Percentiles rank a stretch among this genome's conserved stretches.
Evolutionary conservation across 1,140 invertebrate species (phyloP).

Genomic region (Drosophila dunni): DNA sequence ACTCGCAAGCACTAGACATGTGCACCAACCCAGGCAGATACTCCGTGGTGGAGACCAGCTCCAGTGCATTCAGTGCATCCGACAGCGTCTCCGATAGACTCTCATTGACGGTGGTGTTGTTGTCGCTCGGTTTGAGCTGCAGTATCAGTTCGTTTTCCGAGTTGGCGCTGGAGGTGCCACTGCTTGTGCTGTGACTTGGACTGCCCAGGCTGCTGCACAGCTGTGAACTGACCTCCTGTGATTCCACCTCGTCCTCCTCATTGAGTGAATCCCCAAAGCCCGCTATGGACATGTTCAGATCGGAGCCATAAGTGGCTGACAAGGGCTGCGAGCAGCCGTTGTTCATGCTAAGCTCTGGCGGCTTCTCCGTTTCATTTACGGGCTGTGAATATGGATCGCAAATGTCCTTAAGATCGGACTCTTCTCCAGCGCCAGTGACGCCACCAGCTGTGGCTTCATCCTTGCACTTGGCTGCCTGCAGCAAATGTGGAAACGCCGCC

Average conservation of each 20-base stretch:
- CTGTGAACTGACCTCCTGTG: conserved; percentile 29
- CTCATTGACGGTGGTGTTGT: neutral
- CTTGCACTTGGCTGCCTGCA: conserved; percentile 43
- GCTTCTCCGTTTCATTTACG: conserved; percentile 1
- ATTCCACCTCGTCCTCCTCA: conserved; percentile 20
- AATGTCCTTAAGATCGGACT: conserved; percentile 1
- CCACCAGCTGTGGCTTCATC: neutral
- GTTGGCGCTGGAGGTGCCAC: conserved; percentile 38
- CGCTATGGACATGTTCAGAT: conserved; percentile 70
- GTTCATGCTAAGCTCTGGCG: neutral
- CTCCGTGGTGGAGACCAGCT: conserved; percentile 90
- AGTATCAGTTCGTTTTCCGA: conserved; percentile 74
- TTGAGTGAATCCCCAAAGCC: conserved; percentile 60
- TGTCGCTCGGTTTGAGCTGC: conserved; percentile 47
- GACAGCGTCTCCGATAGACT: neutral
- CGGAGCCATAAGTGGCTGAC: conserved; percentile 65
- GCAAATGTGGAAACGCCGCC: conserved; percentile 64
- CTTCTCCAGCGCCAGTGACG: neutral
- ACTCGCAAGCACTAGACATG: conserved; percentile 89
- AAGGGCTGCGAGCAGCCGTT: conserved; percentile 63
- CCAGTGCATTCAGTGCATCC: conserved; percentile 3
- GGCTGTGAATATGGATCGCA: conserved; percentile 32
- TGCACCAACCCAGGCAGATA: conserved; percentile 96
- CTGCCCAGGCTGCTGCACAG: conserved; percentile 19
- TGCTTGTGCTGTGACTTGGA: conserved; percentile 33